Evolutionary conservation across 2,113 vertebrate genomes (phyloP).

Genomic region (Monarcha castaneiventris): DNA sequence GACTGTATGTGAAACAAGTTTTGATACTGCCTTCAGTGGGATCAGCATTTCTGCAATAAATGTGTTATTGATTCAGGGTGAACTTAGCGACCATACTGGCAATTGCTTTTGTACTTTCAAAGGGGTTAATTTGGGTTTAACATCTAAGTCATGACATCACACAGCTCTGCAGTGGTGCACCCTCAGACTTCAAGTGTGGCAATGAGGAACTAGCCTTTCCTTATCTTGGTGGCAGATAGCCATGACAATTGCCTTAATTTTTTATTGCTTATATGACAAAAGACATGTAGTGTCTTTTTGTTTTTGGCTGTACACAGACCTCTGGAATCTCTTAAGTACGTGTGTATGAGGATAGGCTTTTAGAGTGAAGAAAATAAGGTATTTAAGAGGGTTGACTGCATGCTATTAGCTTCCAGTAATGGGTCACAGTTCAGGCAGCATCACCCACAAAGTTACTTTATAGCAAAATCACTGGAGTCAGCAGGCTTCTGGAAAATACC

Average conservation of each 20-base stretch:
- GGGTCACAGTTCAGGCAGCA: neutral
- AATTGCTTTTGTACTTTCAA: neutral
- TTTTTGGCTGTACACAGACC: neutral
- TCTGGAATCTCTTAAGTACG: neutral
- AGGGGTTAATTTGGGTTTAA: neutral
- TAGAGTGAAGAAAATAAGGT: neutral
- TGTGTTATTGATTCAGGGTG: neutral
- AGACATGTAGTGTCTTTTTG: neutral
- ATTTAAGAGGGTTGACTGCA: neutral
- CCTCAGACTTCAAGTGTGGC: neutral
- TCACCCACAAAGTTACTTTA: neutral
- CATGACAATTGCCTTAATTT: neutral
- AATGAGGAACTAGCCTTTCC: neutral
- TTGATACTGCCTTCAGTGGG: neutral
- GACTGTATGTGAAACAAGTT: neutral
- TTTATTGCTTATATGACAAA: neutral
- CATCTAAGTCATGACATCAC: neutral
- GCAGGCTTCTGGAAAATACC: neutral
- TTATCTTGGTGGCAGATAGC: neutral
- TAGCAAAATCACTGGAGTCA: neutral
- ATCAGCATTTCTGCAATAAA: neutral
- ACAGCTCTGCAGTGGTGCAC: neutral
- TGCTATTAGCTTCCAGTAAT: neutral
- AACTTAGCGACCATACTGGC: neutral
- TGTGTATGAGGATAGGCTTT: neutral